phyloP scores from a whole-genome alignment of 1,140 invertebrate species.

The Drosophila nasuta region DNA sequence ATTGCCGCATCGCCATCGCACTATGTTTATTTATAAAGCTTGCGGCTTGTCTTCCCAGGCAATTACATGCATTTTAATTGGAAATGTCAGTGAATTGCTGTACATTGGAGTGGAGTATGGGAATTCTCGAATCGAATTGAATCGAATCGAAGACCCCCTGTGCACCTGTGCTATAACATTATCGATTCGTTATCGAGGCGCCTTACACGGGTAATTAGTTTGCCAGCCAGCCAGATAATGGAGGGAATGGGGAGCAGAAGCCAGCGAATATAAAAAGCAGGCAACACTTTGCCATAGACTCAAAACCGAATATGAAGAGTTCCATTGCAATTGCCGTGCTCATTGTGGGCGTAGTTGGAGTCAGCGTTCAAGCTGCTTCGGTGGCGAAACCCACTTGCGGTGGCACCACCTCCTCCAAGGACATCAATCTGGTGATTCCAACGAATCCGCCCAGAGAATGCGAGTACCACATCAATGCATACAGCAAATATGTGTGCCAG shows the following conservation, averaged over 20 bases:
- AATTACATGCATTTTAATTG: constrained; percentile 29
- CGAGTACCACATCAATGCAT: constrained; percentile 62
- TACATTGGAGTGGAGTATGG: background rate
- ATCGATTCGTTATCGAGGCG: constrained; percentile 58
- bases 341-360: constrained; percentile 5
- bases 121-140: background rate
- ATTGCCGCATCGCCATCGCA: background rate
- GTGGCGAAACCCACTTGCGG: constrained; percentile 70
- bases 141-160: background rate
- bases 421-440: constrained; percentile 67
- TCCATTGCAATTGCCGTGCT: constrained; percentile 36
- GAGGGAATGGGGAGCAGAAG: background rate
- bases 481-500: constrained; percentile 76
- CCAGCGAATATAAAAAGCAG: constrained; percentile 50
- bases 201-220: constrained; percentile 51
- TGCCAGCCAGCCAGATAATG: background rate
- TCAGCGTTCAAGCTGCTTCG: constrained; percentile 40
- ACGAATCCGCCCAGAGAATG: constrained; percentile 63
- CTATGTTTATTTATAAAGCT: constrained; percentile 39
- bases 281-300: background rate
- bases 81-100: constrained; percentile 15
- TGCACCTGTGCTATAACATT: constrained; percentile 28
- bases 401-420: constrained; percentile 61
- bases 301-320: constrained; percentile 47
- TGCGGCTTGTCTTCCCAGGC: constrained; percentile 6